Percentiles rank a stretch among this genome's conserved stretches.
Evolutionary conservation across 2,113 vertebrate genomes (phyloP).

Genomic region (cattle (Bos taurus)): DNA sequence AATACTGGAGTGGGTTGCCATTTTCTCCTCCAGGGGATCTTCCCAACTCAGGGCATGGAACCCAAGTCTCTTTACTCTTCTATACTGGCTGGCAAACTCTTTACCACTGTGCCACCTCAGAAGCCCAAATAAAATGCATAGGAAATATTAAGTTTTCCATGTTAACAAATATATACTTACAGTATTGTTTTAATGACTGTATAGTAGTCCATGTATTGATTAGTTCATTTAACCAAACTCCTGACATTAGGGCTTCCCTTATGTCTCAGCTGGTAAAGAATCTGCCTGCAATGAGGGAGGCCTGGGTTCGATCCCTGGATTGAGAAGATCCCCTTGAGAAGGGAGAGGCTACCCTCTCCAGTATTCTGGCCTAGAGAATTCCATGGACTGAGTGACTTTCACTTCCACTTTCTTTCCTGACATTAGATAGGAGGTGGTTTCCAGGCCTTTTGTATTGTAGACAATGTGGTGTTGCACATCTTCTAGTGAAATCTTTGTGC

Average conservation of each 20-base stretch:
- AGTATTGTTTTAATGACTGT: background rate
- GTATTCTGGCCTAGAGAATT: background rate
- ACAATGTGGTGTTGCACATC: background rate
- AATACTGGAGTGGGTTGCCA: background rate
- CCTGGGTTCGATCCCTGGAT: background rate
- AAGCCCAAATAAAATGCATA: background rate
- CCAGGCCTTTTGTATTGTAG: background rate
- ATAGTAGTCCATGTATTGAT: background rate
- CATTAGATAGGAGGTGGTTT: background rate
- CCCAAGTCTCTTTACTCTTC: background rate
- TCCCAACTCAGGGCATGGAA: background rate
- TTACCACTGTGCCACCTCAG: background rate
- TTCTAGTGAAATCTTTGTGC: background rate
- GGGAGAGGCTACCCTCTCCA: background rate
- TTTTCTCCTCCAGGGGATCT: background rate
- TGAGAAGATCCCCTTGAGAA: background rate
- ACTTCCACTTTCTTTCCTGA: background rate
- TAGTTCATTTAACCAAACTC: background rate
- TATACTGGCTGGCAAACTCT: background rate
- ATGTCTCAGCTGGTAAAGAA: background rate
- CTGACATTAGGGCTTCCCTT: background rate
- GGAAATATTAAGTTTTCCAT: background rate
- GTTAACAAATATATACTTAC: background rate
- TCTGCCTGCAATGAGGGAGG: rapidly evolving
- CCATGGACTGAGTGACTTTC: background rate